These are phyloP conservation scores for Brachionus paranguensis DNA, from an alignment of 1,140 invertebrate species.

Conservation along the genomic window DNA sequence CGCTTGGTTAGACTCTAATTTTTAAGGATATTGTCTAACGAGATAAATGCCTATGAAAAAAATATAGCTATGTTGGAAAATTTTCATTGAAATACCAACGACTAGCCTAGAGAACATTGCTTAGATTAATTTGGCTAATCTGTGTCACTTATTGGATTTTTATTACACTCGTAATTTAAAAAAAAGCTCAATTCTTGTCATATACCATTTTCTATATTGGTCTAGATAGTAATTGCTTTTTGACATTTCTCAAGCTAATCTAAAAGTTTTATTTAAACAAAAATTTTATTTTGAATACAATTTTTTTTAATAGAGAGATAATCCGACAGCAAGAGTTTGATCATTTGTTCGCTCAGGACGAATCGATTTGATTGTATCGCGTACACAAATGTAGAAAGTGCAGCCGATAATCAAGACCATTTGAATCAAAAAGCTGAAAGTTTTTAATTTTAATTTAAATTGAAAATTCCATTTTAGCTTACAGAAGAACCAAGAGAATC, in stretches of 20 bases:
- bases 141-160: background rate
- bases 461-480: background rate
- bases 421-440: background rate
- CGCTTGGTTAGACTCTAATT: background rate
- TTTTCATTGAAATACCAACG: background rate
- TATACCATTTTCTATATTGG: background rate
- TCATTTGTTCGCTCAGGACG: background rate
- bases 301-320: background rate
- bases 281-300: background rate
- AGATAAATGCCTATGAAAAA: background rate
- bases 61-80: background rate
- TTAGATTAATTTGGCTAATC: background rate
- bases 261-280: background rate
- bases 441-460: background rate
- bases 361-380: background rate
- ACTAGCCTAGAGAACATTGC: background rate
- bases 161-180: background rate
- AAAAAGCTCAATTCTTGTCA: background rate
- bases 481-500: background rate
- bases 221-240: slow-evolving; percentile 3
- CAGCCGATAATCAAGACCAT: background rate
- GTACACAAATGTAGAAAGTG: background rate
- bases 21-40: background rate
- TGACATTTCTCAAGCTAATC: background rate
- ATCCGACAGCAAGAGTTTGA: background rate